These are phyloP conservation scores for Acrossocheilus wenchowensis DNA, from an alignment of 2,797 vertebrate species.

Conservation along the genomic window DNA sequence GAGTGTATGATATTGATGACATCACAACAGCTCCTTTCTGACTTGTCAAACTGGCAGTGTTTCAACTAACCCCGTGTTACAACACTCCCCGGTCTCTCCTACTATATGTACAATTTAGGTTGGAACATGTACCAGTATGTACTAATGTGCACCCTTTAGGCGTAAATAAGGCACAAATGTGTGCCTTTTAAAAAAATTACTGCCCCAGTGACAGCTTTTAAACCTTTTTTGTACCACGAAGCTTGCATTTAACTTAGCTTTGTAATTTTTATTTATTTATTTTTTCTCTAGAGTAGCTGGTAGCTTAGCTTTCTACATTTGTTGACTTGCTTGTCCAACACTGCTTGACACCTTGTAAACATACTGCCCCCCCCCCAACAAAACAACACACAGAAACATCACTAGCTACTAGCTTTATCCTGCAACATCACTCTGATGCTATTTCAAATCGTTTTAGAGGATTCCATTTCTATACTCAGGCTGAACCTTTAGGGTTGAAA, in stretches of 20 bases:
- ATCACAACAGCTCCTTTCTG: no score
- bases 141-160: no score
- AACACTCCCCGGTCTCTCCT: no score
- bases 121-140: no score
- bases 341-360: background rate
- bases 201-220: background rate
- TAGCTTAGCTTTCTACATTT: background rate
- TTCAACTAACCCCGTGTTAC: no score
- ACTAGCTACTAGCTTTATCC: background rate
- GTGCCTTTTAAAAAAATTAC: background rate
- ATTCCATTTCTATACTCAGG: background rate
- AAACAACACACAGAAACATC: background rate
- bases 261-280: background rate
- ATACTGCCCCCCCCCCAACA: background rate
- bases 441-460: background rate
- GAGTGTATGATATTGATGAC: no score
- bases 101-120: no score
- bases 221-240: background rate
- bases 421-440: background rate
- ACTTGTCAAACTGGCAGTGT: no score
- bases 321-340: conserved; percentile 1
- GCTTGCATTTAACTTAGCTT: background rate
- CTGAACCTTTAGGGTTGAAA: background rate
- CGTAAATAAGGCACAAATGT: no score
- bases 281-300: background rate